phyloP scores from a whole-genome alignment of 2,113 vertebrate genomes.

The Chelonoidis abingdonii region DNA sequence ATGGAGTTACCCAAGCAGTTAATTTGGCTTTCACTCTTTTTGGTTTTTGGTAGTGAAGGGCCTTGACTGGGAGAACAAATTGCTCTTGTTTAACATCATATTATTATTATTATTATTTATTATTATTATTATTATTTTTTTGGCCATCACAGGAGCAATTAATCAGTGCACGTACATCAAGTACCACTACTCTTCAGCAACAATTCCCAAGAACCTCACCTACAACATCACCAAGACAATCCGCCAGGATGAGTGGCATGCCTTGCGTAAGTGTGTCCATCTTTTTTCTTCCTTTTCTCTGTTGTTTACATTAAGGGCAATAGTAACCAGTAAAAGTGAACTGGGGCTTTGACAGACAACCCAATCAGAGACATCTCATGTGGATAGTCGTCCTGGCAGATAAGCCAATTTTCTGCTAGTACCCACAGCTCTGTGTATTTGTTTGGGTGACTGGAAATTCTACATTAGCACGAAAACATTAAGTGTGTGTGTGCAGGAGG shows the following conservation, averaged over 20 bases:
- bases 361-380: not conserved
- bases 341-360: not conserved
- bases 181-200: constrained; percentile 98
- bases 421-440: constrained; percentile 25
- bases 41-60: not conserved
- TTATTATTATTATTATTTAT: not conserved
- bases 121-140: not conserved
- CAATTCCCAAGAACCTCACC: constrained; percentile 96
- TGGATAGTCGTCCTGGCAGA: constrained; percentile 16
- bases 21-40: not conserved
- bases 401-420: not conserved
- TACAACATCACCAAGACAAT: constrained; percentile 99
- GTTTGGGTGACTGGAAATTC: constrained; percentile 37
- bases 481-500: not conserved
- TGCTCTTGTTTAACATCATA: not conserved
- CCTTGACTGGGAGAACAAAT: fast-evolving
- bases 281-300: not conserved
- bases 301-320: fast-evolving
- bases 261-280: constrained; percentile 91
- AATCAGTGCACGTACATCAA: constrained; percentile 94
- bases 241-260: constrained; percentile 98
- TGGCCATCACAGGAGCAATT: constrained; percentile 81
- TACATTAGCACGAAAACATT: constrained; percentile 43
- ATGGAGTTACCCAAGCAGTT: not conserved
- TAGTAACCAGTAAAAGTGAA: not conserved